phyloP scores from a whole-genome alignment of 2,113 vertebrate genomes.

The Thinocorus orbignyianus region DNA sequence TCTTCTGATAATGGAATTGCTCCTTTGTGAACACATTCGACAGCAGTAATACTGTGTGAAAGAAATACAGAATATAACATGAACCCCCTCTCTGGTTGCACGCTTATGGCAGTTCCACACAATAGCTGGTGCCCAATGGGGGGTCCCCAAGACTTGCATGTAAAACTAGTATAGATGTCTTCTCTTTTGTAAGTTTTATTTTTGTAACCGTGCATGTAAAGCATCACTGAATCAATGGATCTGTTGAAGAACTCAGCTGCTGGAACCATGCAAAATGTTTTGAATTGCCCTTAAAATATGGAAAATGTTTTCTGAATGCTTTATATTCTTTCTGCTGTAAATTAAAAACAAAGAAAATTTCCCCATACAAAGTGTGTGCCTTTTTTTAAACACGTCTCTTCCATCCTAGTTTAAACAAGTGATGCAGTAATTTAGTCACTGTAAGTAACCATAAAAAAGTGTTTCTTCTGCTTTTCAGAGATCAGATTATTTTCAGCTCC shows the following conservation, averaged over 20 bases:
- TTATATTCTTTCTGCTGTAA: slow-evolving; percentile 99
- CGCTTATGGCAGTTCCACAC: slow-evolving; percentile 85
- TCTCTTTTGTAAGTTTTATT: slow-evolving; percentile 99
- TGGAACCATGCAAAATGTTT: slow-evolving; percentile 99
- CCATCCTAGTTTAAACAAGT: background rate
- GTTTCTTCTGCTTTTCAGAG: background rate
- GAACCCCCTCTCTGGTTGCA: slow-evolving; percentile 84
- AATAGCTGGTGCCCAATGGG: slow-evolving; percentile 83
- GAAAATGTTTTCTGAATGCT: slow-evolving; percentile 99
- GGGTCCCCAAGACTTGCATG: slow-evolving; percentile 99
- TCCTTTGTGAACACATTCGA: slow-evolving; percentile 78
- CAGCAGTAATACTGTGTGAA: slow-evolving; percentile 84
- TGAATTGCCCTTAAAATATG: slow-evolving; percentile 99
- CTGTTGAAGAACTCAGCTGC: slow-evolving; percentile 99
- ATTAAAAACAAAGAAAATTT: slow-evolving; percentile 99
- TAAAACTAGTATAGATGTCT: slow-evolving; percentile 98
- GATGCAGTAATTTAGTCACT: background rate
- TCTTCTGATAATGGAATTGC: slow-evolving; percentile 79
- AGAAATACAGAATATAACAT: slow-evolving; percentile 82
- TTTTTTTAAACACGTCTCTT: slow-evolving; percentile 22
- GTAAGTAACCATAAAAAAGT: background rate
- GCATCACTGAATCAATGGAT: slow-evolving; percentile 99
- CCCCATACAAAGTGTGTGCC: slow-evolving; percentile 73
- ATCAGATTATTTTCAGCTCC: background rate
- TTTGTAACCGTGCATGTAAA: slow-evolving; percentile 99